Percentiles rank a stretch among this genome's conserved stretches.
These are phyloP conservation scores for Jaculus jaculus DNA, from an alignment of 2,113 vertebrate species.

Conservation along the genomic window DNA sequence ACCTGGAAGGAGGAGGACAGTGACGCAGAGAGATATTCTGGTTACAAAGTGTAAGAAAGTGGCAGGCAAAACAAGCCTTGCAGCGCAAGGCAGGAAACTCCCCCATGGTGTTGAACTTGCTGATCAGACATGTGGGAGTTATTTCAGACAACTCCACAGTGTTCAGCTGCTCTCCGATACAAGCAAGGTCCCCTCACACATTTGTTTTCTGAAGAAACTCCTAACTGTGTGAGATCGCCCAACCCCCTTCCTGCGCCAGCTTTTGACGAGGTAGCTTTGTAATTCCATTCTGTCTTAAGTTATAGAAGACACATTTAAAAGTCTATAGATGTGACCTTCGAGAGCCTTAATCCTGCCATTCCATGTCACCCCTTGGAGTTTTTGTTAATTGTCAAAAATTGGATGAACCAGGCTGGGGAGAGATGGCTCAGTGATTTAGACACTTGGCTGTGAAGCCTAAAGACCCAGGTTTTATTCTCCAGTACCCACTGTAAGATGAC, in stretches of 20 bases:
- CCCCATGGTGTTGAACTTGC: too few relatives aligned
- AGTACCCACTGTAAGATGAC: too few relatives aligned
- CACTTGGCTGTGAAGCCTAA: too few relatives aligned
- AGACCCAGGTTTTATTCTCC: too few relatives aligned
- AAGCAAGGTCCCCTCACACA: background rate
- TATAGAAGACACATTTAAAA: background rate
- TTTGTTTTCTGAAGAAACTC: too few relatives aligned
- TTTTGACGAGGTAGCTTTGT: background rate
- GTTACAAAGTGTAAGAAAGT: too few relatives aligned
- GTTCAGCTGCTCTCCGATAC: too few relatives aligned
- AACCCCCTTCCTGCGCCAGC: background rate
- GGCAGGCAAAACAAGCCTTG: background rate
- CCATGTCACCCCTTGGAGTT: background rate
- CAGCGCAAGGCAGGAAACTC: background rate
- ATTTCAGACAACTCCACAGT: too few relatives aligned
- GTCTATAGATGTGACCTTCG: background rate
- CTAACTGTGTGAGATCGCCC: background rate
- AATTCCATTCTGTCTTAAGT: background rate
- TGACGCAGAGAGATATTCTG: background rate
- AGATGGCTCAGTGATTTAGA: too few relatives aligned
- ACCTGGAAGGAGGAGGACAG: background rate
- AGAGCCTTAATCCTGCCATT: background rate
- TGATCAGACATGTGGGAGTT: background rate
- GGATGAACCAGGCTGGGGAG: too few relatives aligned
- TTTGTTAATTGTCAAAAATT: too few relatives aligned